Percentiles rank a stretch among this genome's conserved stretches.
Evolutionary conservation across 2,888 invertebrate species (phyloP).

Genomic region (Drosophila cracens): DNA sequence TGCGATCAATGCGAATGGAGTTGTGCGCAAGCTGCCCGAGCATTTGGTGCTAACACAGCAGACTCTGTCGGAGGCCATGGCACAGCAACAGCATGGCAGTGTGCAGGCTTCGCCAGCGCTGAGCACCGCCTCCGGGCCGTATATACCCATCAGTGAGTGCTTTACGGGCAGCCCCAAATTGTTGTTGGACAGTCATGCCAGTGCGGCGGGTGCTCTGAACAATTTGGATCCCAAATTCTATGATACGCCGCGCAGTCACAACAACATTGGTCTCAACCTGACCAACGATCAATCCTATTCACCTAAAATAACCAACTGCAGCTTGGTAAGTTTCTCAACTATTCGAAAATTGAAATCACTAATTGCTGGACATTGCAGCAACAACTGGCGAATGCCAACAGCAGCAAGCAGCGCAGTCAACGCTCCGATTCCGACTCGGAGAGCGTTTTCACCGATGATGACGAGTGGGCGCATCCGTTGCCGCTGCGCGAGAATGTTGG

Average conservation of each 20-base stretch:
- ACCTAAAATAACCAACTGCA: constrained; percentile 85
- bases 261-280: constrained; percentile 84
- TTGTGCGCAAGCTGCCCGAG: constrained; percentile 84
- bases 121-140: constrained; percentile 91
- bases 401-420: constrained; percentile 70
- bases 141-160: constrained; percentile 97
- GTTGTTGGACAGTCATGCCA: constrained; percentile 46
- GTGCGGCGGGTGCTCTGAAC: constrained; percentile 79
- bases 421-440: constrained; percentile 88
- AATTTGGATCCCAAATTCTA: constrained; percentile 87
- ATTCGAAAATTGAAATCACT: not conserved
- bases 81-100: constrained; percentile 66
- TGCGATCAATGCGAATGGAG: constrained; percentile 77
- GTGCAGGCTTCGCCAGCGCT: constrained; percentile 88
- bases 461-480: constrained; percentile 87
- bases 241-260: constrained; percentile 85
- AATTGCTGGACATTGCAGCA: constrained; percentile 39
- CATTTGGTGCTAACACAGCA: constrained; percentile 83
- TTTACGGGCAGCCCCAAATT: constrained; percentile 90
- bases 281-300: constrained; percentile 85
- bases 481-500: constrained; percentile 84
- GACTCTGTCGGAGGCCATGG: constrained; percentile 73
- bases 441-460: constrained; percentile 90
- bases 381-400: constrained; percentile 59
- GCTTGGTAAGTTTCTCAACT: constrained; percentile 66